Percentiles rank a stretch among this genome's conserved stretches.
These are phyloP conservation scores for Actinopyga echinites DNA, from an alignment of 53 echinoderm and acorn worm genomes.

Conservation along the genomic window DNA sequence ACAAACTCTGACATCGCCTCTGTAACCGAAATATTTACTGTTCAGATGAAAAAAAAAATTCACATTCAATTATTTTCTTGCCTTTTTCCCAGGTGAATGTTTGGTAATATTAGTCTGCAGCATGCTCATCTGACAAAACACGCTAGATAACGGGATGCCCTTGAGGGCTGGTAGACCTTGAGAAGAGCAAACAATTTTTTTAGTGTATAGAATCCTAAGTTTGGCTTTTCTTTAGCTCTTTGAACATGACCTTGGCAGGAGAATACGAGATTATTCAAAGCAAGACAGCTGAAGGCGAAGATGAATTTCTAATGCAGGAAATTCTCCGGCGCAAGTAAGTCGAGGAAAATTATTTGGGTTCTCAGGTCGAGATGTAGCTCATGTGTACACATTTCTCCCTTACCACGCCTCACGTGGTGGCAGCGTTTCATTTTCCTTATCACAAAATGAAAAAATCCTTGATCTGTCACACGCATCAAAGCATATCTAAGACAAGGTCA, in stretches of 20 bases:
- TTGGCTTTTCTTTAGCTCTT: background rate
- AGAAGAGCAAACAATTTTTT: conserved; percentile 4
- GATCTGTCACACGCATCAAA: no score
- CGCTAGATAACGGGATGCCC: conserved; percentile 6
- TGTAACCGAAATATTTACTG: no score
- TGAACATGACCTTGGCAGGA: background rate
- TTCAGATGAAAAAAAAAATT: no score
- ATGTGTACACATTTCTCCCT: no score
- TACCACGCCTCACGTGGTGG: no score
- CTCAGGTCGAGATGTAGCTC: no score
- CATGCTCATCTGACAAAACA: background rate
- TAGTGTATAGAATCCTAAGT: background rate
- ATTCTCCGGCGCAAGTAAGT: background rate
- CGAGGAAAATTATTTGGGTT: no score
- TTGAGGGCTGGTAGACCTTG: conserved; percentile 15
- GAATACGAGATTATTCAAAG: conserved; percentile 3
- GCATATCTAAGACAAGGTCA: no score
- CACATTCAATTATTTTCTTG: no score
- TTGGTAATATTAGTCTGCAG: background rate
- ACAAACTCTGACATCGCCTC: background rate
- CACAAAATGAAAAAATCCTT: no score
- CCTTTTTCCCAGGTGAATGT: no score
- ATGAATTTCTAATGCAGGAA: background rate
- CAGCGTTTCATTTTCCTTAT: no score
- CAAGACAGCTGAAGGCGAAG: conserved; percentile 14